These are phyloP conservation scores for Polymixis flavicincta DNA, from an alignment of 2,888 invertebrate species.

Conservation along the genomic window DNA sequence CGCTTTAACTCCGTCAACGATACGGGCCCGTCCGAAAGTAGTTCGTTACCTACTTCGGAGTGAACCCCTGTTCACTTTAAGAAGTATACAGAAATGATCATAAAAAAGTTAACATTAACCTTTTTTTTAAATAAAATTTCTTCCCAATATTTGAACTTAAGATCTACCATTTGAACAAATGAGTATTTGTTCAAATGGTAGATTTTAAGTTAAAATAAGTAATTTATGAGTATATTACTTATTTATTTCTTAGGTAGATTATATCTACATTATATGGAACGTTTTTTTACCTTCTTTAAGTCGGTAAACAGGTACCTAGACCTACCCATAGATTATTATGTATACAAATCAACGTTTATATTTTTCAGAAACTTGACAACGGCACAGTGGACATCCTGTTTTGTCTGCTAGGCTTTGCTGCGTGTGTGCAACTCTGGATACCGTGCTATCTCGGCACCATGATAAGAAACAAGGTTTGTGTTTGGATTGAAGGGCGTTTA, in stretches of 20 bases:
- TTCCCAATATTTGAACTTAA: background rate
- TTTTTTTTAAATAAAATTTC: too few relatives aligned
- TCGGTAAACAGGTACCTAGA: background rate
- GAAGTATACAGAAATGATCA: too few relatives aligned
- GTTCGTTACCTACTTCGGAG: too few relatives aligned
- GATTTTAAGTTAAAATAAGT: too few relatives aligned
- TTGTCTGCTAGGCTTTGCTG: slow-evolving; percentile 66
- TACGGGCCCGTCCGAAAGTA: too few relatives aligned
- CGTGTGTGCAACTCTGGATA: slow-evolving; percentile 79
- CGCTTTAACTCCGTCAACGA: too few relatives aligned
- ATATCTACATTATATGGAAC: too few relatives aligned
- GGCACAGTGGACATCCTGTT: slow-evolving; percentile 78
- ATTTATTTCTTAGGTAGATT: too few relatives aligned
- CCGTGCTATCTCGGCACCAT: slow-evolving; percentile 82
- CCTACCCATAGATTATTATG: background rate
- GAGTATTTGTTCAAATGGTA: too few relatives aligned
- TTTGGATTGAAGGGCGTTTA: background rate
- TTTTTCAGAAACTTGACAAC: slow-evolving; percentile 76
- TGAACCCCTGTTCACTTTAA: too few relatives aligned
- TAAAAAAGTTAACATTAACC: too few relatives aligned
- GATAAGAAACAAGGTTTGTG: slow-evolving; percentile 77
- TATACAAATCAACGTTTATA: background rate
- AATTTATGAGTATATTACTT: too few relatives aligned
- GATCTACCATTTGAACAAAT: background rate
- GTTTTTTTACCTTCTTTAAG: background rate